These are phyloP conservation scores for Scaptomyza tumidula DNA, from an alignment of 2,888 invertebrate species.

Conservation along the genomic window DNA sequence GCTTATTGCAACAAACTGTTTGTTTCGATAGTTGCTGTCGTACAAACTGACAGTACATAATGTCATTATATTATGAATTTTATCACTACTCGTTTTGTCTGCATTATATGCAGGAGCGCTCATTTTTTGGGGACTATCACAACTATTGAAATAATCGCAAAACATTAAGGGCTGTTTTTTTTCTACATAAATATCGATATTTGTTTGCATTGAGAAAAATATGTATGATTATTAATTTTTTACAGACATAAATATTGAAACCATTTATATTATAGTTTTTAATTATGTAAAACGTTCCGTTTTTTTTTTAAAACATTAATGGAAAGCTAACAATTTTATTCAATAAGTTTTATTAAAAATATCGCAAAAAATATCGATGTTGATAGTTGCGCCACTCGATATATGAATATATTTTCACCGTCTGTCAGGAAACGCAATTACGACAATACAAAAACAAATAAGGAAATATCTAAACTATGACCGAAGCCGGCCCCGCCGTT, in stretches of 20 bases:
- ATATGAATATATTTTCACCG: background rate
- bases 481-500: conserved; percentile 42
- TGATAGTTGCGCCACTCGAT: background rate
- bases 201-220: no score
- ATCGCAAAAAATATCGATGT: background rate
- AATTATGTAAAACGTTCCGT: background rate
- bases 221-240: background rate
- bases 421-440: conserved; percentile 33
- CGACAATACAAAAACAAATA: conserved; percentile 44
- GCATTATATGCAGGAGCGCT: background rate
- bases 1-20: background rate
- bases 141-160: no score
- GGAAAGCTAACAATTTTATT: no score
- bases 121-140: no score
- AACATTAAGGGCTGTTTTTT: background rate
- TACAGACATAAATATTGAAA: background rate
- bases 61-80: background rate
- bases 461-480: conserved; percentile 22
- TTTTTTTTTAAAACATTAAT: background rate
- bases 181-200: background rate
- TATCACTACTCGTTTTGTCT: background rate
- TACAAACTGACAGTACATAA: background rate
- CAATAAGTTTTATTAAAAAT: background rate
- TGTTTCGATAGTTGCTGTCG: background rate
- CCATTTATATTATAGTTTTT: background rate